Evolutionary conservation across 2,113 vertebrate genomes (phyloP).

Genomic region (Strix uralensis): DNA sequence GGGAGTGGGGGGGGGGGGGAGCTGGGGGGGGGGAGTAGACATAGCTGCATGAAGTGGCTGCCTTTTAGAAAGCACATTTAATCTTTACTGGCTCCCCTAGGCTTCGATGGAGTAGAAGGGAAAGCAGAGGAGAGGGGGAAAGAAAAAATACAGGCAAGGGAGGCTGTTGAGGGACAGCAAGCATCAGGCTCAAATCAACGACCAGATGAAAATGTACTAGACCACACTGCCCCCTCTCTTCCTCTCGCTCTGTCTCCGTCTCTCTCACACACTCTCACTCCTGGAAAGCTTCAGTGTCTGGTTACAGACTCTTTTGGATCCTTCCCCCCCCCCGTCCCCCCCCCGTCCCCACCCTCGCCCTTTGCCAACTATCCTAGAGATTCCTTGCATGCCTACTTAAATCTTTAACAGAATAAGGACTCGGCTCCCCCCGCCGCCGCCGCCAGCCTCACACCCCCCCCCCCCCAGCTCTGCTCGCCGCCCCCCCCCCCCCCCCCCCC

Average conservation of each 20-base stretch:
- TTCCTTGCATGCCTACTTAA: slow-evolving; percentile 75
- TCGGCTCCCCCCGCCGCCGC: not conserved
- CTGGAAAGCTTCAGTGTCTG: slow-evolving; percentile 78
- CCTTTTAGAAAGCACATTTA: slow-evolving; percentile 96
- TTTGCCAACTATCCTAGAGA: slow-evolving; percentile 78
- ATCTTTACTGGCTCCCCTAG: slow-evolving; percentile 91
- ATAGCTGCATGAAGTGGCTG: slow-evolving; percentile 90
- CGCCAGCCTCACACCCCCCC: too few species aligned
- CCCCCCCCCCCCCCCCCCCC: not conserved
- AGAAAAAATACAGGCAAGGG: slow-evolving; percentile 72
- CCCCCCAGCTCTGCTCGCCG: too few species aligned
- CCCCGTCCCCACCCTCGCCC: slow-evolving; percentile 47
- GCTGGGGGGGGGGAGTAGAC: slow-evolving; percentile 78
- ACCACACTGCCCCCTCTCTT: slow-evolving; percentile 90
- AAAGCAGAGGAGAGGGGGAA: slow-evolving; percentile 58
- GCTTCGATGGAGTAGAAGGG: slow-evolving; percentile 84
- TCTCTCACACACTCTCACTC: slow-evolving; percentile 63
- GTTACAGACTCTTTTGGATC: slow-evolving; percentile 75
- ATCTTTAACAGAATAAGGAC: slow-evolving; percentile 73
- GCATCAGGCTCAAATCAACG: slow-evolving; percentile 87
- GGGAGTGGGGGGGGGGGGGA: slow-evolving; percentile 54
- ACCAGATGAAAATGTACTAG: slow-evolving; percentile 80
- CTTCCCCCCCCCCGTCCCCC: not conserved
- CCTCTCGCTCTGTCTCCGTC: slow-evolving; percentile 66
- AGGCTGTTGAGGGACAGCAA: slow-evolving; percentile 85